Evolutionary conservation across 2,797 vertebrate genomes (phyloP), one percentile per base, ranked within the genome.

Genomic region (Bucorvus abyssinicus): DNA sequence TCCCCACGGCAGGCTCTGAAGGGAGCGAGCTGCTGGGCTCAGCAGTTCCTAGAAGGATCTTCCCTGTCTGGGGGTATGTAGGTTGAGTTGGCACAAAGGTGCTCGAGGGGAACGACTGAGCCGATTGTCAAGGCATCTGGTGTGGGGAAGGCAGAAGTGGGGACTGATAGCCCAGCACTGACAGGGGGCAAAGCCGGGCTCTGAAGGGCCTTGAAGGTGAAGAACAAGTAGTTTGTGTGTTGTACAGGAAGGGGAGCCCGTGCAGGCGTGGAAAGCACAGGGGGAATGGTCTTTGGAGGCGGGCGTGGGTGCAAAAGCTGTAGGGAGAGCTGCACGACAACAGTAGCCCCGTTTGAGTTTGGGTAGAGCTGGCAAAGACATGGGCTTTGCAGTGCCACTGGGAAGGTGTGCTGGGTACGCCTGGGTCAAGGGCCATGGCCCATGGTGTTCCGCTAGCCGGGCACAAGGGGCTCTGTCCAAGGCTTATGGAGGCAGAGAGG

Each of bases 221-320:
- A 53, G 53, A 71, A 63, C 59, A 63, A 81, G 60, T 55, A 36
- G 40, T 30, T 69, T 11, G 12, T 69, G 50, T 15, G 40, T n/a
- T 14, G 21, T 1, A 20, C 45, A 44, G 38, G 30, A 61, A 44
- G 40, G 40, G 44, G 59, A 74, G 29, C 30, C 26, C 9, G 21
- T 1, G 23, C 45, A 44, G 38, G 30, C 32, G 21, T 0, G 1
- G 24, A 45, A 38, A 32, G 21, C 42, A 1, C 27, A 14, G 18
- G 18, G 22, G 26, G 24, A 59, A 38, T 8, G 38, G 32, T 30
- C 49, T 63, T 42, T 17, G 57, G 56, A 29, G 49, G 56, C 44
- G 73, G 15, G 7, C 34, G 3, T 7, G 29, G 0, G 0, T 56
- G 49, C 26, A 40, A 2, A 70, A 52, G 45, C 67, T 1, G 0